Conservation (phyloP, 2,888 invertebrate genomes). For the Tridacna crocea region DNA sequence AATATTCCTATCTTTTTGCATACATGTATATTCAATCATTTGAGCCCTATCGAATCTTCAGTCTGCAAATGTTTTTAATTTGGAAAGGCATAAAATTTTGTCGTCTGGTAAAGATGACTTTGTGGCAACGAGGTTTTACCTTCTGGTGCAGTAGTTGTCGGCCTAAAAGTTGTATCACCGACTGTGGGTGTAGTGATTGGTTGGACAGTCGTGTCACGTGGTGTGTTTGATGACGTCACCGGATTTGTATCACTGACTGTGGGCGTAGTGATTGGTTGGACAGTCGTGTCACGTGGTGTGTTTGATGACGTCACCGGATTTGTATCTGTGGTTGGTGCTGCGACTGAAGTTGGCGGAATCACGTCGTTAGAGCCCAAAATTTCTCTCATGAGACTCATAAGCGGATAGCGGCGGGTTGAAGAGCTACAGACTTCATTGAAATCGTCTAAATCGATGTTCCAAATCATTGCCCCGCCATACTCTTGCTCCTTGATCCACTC, state of each 20-base stretch:
- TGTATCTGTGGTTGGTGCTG: background rate
- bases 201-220: background rate
- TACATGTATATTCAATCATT: too few species aligned
- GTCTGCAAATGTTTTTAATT: too few species aligned
- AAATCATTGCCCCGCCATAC: conserved; percentile 69
- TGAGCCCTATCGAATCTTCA: too few species aligned
- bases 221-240: background rate
- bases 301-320: background rate
- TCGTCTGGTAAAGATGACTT: background rate
- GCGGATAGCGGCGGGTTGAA: conserved; percentile 48
- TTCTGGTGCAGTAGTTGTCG: conserved; percentile 1
- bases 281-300: background rate
- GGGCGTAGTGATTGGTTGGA: conserved; percentile 1
- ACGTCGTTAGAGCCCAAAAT: conserved; percentile 47
- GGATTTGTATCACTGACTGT: conserved; percentile 7
- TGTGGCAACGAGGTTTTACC: background rate
- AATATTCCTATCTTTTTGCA: too few species aligned
- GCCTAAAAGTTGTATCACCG: background rate
- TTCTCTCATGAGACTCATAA: conserved; percentile 55
- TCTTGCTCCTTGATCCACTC: conserved; percentile 50
- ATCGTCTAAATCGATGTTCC: conserved; percentile 68
- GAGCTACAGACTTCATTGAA: conserved; percentile 49
- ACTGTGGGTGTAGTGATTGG: conserved; percentile 16
- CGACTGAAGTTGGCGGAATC: background rate
- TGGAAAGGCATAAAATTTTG: too few species aligned